A percentile compares a stretch with the other conserved stretches of the same genome.
These are phyloP conservation scores for Periophthalmus modestus DNA, from an alignment of 2,113 vertebrate species.

Conservation along the genomic window DNA sequence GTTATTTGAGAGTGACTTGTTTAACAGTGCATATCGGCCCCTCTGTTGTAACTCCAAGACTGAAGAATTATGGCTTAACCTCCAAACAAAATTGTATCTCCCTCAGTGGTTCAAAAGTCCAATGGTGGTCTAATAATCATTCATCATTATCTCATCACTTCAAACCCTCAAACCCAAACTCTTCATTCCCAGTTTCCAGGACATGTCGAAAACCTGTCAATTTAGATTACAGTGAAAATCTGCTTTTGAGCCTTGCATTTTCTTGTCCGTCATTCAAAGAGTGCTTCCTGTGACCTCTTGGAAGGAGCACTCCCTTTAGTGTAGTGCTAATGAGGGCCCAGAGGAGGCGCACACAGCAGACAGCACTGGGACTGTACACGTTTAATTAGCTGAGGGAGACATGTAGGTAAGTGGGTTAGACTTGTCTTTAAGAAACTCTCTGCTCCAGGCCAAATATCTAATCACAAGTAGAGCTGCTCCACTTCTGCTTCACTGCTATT, in stretches of 20 bases:
- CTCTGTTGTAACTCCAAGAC: too few relatives aligned
- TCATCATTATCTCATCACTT: neutral
- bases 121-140: too few relatives aligned
- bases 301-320: neutral
- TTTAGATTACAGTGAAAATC: neutral
- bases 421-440: slow-evolving; percentile 7
- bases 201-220: neutral
- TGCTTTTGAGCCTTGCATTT: neutral
- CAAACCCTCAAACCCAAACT: neutral
- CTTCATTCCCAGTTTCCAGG: neutral
- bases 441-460: neutral
- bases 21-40: too few relatives aligned
- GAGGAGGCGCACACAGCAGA: slow-evolving; percentile 6
- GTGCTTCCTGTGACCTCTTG: neutral
- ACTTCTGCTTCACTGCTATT: slow-evolving; percentile 9
- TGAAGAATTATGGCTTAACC: too few relatives aligned
- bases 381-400: slow-evolving; percentile 4
- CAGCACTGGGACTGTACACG: slow-evolving; percentile 2
- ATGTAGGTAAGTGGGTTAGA: slow-evolving; percentile 13
- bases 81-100: too few relatives aligned
- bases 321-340: neutral
- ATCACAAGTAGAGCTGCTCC: neutral
- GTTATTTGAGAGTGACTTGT: too few relatives aligned
- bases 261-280: neutral
- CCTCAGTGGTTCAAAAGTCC: too few relatives aligned